These are phyloP conservation scores for Sycophila texana DNA, from an alignment of 2,888 invertebrate species.

Conservation along the genomic window DNA sequence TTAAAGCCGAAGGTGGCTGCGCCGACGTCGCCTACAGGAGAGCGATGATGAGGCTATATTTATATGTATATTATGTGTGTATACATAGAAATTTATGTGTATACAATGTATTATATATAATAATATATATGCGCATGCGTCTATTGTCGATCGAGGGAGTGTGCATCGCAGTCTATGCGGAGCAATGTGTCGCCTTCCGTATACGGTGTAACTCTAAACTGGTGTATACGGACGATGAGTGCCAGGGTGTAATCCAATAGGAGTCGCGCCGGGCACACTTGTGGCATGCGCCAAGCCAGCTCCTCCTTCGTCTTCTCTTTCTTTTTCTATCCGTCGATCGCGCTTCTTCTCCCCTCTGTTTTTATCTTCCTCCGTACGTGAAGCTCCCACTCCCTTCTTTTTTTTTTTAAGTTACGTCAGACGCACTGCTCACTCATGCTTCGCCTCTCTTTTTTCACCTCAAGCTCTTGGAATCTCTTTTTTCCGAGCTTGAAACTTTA, in stretches of 20 bases:
- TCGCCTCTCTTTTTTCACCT: slow-evolving; percentile 2
- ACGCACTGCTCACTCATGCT: background rate
- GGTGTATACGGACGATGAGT: slow-evolving; percentile 38
- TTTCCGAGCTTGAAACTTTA: slow-evolving; percentile 20
- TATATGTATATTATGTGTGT: too few relatives aligned
- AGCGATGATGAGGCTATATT: too few relatives aligned
- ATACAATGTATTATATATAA: too few relatives aligned
- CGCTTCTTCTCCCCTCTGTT: background rate
- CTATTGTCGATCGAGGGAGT: slow-evolving; percentile 60
- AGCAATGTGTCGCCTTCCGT: slow-evolving; percentile 19
- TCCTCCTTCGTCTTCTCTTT: slow-evolving; percentile 41
- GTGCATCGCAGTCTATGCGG: slow-evolving; percentile 22
- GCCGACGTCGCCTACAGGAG: too few relatives aligned
- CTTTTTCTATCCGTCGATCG: slow-evolving; percentile 19
- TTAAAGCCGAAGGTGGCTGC: slow-evolving; percentile 8
- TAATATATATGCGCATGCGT: slow-evolving; percentile 38
- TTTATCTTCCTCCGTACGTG: slow-evolving; percentile 49
- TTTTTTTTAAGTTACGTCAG: slow-evolving; percentile 47
- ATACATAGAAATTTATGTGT: too few relatives aligned
- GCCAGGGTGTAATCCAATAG: slow-evolving; percentile 70
- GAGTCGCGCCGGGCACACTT: slow-evolving; percentile 70
- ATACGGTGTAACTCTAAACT: slow-evolving; percentile 50
- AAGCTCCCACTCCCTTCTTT: slow-evolving; percentile 15
- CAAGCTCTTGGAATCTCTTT: slow-evolving; percentile 20
- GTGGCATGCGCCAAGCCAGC: slow-evolving; percentile 70